Percentiles rank a stretch among this genome's conserved stretches.
phyloP scores from a whole-genome alignment of 2,888 invertebrate genomes.

The Girardia tigrina region DNA sequence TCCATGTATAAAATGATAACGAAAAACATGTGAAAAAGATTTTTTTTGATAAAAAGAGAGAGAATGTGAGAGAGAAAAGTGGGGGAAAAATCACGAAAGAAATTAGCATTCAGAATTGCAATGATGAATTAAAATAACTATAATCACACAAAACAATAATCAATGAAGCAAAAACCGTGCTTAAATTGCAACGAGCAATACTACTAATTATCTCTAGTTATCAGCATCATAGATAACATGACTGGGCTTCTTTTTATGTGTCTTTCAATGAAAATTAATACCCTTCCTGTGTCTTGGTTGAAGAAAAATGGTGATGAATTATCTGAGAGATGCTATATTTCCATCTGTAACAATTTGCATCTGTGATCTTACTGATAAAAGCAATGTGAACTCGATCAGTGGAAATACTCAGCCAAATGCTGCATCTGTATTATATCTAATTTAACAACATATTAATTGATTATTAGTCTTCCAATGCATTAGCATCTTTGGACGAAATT shows the following conservation, averaged over 20 bases:
- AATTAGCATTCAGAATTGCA: not conserved
- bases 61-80: not conserved
- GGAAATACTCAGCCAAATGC: slow-evolving; percentile 23
- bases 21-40: no score
- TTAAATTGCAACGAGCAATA: slow-evolving; percentile 17
- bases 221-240: slow-evolving; percentile 23
- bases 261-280: slow-evolving; percentile 20
- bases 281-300: slow-evolving; percentile 23
- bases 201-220: slow-evolving; percentile 20
- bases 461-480: slow-evolving; percentile 17
- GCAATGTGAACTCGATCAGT: slow-evolving; percentile 18
- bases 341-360: slow-evolving; percentile 9
- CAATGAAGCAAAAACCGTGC: slow-evolving; percentile 23
- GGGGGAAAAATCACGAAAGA: not conserved
- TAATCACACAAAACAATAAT: slow-evolving; percentile 18
- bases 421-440: slow-evolving; percentile 3
- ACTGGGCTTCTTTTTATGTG: not conserved
- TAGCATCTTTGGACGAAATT: slow-evolving; percentile 18
- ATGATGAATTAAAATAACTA: slow-evolving; percentile 23
- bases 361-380: slow-evolving; percentile 23
- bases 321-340: not conserved
- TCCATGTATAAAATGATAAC: no score
- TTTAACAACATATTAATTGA: slow-evolving; percentile 6
- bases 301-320: not conserved
- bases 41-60: no score